These are phyloP conservation scores for Corythornis madagascariensis DNA, from an alignment of 2,113 vertebrate genomes.

Conservation along the genomic window DNA sequence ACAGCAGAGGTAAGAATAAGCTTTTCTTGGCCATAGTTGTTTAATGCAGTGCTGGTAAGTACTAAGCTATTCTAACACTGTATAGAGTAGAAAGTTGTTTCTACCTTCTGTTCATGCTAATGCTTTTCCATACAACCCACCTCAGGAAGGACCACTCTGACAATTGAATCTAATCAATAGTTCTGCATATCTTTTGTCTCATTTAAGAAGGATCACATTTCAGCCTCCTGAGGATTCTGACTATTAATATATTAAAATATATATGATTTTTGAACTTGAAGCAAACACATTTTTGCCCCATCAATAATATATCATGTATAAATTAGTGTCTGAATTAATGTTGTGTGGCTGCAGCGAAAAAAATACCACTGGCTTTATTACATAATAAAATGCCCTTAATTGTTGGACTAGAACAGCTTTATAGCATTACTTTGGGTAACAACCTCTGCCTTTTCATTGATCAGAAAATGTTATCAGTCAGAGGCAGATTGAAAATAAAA, in stretches of 20 bases:
- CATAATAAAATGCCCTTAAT: constrained; percentile 77
- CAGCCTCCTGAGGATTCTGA: not conserved
- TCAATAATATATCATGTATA: constrained; percentile 59
- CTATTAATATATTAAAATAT: constrained; percentile 2
- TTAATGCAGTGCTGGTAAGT: not conserved
- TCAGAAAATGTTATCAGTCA: constrained; percentile 70
- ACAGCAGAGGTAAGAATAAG: not conserved
- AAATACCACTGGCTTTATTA: constrained; percentile 63
- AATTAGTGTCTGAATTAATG: constrained; percentile 75
- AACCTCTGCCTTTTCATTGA: constrained; percentile 61
- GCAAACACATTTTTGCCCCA: constrained; percentile 39
- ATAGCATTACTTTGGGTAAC: constrained; percentile 73
- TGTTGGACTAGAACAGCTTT: constrained; percentile 71
- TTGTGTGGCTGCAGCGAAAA: constrained; percentile 22
- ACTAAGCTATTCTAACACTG: not conserved
- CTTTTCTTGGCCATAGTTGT: not conserved
- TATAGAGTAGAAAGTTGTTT: not conserved
- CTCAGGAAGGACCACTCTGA: not conserved
- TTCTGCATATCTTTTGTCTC: not conserved
- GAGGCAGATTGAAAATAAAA: constrained; percentile 66
- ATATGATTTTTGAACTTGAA: constrained; percentile 9
- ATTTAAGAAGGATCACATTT: constrained; percentile 23
- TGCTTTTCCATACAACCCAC: not conserved
- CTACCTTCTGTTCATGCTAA: not conserved
- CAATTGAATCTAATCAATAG: not conserved